Percentiles rank a stretch among this genome's conserved stretches.
Conservation (phyloP, 2,888 invertebrate genomes). For the Apamea anceps region DNA sequence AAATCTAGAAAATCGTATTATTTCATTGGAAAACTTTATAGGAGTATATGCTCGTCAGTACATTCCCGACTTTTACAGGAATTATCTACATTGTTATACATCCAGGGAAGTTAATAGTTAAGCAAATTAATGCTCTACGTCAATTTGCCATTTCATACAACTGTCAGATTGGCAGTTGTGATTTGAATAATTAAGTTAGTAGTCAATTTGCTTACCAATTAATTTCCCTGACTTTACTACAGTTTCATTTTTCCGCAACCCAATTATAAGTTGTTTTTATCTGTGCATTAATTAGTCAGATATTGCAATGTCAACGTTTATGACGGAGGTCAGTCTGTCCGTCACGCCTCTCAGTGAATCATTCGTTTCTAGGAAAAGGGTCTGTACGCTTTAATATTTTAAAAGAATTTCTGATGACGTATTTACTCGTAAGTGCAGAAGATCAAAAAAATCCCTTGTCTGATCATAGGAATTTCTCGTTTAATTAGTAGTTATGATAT, state of each 20-base stretch:
- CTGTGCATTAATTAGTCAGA: constrained; percentile 61
- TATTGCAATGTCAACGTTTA: constrained; percentile 60
- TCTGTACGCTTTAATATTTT: not conserved
- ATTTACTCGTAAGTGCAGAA: not conserved
- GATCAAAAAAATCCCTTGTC: constrained; percentile 31
- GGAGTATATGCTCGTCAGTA: not conserved
- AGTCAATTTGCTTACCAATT: not conserved
- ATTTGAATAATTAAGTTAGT: not conserved
- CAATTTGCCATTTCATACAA: not conserved
- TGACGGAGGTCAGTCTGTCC: constrained; percentile 39
- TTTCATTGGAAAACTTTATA: not conserved
- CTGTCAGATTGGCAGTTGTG: not conserved
- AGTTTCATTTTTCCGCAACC: not conserved
- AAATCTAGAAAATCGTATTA: no score
- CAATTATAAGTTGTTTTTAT: not conserved
- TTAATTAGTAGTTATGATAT: not conserved
- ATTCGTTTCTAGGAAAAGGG: constrained; percentile 40
- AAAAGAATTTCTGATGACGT: constrained; percentile 28
- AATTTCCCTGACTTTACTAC: not conserved
- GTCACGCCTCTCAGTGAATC: constrained; percentile 56
- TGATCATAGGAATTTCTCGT: not conserved
- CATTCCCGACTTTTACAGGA: not conserved
- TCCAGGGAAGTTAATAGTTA: not conserved
- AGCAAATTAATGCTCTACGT: not conserved
- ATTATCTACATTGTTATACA: not conserved